phyloP scores from a whole-genome alignment of 2,113 vertebrate genomes.

The Jacana jacana region DNA sequence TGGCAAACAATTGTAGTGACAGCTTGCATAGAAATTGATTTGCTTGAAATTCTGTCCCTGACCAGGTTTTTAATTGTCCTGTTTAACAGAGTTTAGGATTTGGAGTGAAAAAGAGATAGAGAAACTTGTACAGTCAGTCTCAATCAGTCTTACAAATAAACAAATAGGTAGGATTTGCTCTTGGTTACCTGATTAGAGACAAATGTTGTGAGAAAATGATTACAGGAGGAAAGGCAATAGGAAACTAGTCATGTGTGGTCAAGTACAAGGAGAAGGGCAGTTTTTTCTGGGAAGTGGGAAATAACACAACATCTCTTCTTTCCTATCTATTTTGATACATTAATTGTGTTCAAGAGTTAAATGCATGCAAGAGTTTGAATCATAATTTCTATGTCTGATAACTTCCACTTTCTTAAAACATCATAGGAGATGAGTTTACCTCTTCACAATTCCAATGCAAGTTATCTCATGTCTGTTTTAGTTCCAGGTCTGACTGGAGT shows the following conservation, averaged over 20 bases:
- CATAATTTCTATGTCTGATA: neutral
- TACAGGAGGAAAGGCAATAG: neutral
- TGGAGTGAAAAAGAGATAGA: neutral
- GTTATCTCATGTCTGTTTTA: slow-evolving; percentile 40
- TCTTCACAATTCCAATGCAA: neutral
- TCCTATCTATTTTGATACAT: neutral
- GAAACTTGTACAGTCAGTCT: neutral
- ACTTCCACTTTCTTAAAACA: neutral
- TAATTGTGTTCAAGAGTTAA: neutral
- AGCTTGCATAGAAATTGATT: slow-evolving; percentile 26
- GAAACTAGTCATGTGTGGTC: neutral
- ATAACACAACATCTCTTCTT: neutral
- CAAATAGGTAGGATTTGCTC: neutral
- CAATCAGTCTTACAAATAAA: neutral
- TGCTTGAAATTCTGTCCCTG: slow-evolving; percentile 22
- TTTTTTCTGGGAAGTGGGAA: neutral
- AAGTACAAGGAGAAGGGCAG: neutral
- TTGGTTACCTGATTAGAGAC: neutral
- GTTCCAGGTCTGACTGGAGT: slow-evolving; percentile 94
- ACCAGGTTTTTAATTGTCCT: slow-evolving; percentile 7
- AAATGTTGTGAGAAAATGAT: neutral
- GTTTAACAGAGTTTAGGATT: neutral
- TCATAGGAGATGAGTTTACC: neutral
- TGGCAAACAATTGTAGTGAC: slow-evolving; percentile 33
- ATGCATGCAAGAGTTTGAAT: neutral